Percentiles rank a stretch among this genome's conserved stretches.
Conservation (phyloP, 2,113 vertebrate species). For the Romanogobio albipinnatus region DNA sequence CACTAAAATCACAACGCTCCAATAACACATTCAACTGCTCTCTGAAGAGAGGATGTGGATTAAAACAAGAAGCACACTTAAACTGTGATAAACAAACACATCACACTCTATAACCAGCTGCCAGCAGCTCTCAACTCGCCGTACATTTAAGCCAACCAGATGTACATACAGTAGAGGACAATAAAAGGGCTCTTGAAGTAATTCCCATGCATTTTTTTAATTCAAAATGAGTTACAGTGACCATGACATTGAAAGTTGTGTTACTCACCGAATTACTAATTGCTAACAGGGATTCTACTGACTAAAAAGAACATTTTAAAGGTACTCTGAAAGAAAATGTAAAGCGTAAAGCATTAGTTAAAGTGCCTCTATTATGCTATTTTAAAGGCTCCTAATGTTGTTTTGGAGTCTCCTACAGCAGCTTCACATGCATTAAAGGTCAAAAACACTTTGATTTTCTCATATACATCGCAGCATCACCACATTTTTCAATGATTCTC, state of each 20-base stretch:
- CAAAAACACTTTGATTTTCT: too few relatives aligned
- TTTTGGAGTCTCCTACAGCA: too few relatives aligned
- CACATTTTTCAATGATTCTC: too few relatives aligned
- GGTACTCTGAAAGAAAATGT: background rate
- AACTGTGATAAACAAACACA: slow-evolving; percentile 21
- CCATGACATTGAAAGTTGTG: background rate
- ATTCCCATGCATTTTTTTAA: background rate
- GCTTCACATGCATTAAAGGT: too few relatives aligned
- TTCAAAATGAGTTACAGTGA: background rate
- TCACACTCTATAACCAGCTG: background rate
- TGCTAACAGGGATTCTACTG: background rate
- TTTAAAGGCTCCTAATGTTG: too few relatives aligned
- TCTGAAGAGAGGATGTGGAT: background rate
- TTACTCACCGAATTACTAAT: background rate
- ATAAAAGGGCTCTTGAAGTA: background rate
- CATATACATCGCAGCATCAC: too few relatives aligned
- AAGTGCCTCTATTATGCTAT: too few relatives aligned
- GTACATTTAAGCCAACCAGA: too few relatives aligned
- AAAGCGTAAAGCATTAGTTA: too few relatives aligned
- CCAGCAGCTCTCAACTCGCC: background rate
- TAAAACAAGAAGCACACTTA: slow-evolving; percentile 5
- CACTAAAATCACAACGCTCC: background rate
- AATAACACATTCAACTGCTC: slow-evolving; percentile 5
- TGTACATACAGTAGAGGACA: background rate
- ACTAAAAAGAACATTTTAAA: background rate